phyloP scores from a whole-genome alignment of 1,140 invertebrate species.

The Cecropterus lyciades region DNA sequence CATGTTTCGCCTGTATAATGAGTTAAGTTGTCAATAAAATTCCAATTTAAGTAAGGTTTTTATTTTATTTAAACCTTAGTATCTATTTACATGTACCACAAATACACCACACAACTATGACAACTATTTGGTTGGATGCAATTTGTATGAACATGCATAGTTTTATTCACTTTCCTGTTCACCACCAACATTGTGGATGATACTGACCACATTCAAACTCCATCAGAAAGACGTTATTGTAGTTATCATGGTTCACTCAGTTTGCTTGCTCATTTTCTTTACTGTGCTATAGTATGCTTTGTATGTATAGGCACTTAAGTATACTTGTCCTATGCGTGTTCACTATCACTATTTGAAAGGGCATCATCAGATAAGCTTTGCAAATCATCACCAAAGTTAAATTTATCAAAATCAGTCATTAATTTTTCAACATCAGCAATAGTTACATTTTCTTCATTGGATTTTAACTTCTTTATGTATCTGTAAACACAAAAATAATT shows the following conservation, averaged over 20 bases:
- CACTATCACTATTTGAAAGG: conserved; percentile 23
- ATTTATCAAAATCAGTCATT: conserved; percentile 54
- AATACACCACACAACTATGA: too few species aligned
- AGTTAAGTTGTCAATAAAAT: conserved; percentile 45
- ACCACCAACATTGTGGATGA: too few species aligned
- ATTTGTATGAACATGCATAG: too few species aligned
- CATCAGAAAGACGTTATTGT: too few species aligned
- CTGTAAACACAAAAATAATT: conserved; percentile 50
- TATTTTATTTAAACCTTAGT: conserved; percentile 34
- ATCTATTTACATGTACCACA: too few species aligned
- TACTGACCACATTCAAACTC: too few species aligned
- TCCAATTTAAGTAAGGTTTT: conserved; percentile 17
- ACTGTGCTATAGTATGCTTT: too few species aligned
- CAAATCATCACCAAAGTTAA: conserved; percentile 54
- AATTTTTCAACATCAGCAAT: conserved; percentile 53
- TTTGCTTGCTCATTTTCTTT: too few species aligned
- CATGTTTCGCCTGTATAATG: conserved; percentile 28
- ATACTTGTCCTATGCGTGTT: conserved; percentile 18
- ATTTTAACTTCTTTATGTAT: conserved; percentile 60
- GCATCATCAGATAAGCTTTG: conserved; percentile 47
- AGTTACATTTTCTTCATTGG: conserved; percentile 45
- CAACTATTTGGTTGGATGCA: too few species aligned
- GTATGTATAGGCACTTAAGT: too few species aligned
- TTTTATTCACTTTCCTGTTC: too few species aligned
- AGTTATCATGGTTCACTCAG: too few species aligned